A percentile compares a stretch with the other conserved stretches of the same genome.
Evolutionary conservation across 2,113 vertebrate species (phyloP).

Genomic region (Oreotrochilus melanogaster): DNA sequence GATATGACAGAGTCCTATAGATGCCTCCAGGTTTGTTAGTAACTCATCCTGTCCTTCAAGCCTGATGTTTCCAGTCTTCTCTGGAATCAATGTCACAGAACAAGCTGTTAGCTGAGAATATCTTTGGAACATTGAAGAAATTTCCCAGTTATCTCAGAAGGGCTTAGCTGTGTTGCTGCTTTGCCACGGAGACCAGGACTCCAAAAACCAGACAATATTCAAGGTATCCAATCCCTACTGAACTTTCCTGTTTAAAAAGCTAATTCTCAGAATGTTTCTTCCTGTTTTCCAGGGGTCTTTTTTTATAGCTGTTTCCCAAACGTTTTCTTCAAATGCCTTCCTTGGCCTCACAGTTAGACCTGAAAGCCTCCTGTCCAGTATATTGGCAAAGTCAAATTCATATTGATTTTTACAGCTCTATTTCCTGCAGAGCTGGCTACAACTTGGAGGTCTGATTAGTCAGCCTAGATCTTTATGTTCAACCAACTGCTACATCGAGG

Average conservation of each 20-base stretch:
- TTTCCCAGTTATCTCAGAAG: neutral
- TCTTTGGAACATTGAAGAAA: neutral
- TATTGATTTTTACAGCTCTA: neutral
- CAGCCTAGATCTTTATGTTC: neutral
- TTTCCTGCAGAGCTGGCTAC: neutral
- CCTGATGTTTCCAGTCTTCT: neutral
- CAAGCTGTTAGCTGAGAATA: neutral
- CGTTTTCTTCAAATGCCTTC: neutral
- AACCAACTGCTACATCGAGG: fast-evolving
- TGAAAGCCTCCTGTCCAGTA: neutral
- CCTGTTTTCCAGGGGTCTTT: neutral
- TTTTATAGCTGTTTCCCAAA: neutral
- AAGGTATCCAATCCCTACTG: neutral
- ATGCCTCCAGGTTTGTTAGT: neutral
- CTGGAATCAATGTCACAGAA: neutral
- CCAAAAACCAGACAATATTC: neutral
- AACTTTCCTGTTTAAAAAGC: neutral
- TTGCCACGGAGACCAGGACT: neutral
- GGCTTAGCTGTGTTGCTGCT: neutral
- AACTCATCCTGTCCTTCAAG: neutral
- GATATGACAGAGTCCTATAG: neutral
- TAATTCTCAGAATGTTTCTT: neutral
- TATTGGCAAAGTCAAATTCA: neutral
- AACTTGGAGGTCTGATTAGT: neutral
- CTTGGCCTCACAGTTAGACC: neutral